These are phyloP conservation scores for Alentia gelatinosa DNA, from an alignment of 2,888 invertebrate genomes.

Conservation along the genomic window DNA sequence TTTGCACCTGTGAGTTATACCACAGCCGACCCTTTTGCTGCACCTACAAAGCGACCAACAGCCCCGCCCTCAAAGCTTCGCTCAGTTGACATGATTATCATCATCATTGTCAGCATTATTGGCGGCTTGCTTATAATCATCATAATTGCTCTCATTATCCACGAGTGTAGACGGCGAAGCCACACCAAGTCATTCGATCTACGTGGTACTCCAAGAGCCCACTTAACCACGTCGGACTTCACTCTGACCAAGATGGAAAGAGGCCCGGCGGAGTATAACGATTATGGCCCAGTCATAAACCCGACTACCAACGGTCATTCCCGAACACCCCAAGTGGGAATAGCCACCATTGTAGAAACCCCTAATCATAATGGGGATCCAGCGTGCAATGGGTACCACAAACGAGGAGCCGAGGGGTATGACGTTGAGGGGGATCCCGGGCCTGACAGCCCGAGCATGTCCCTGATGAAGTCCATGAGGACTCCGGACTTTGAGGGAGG, in stretches of 20 bases:
- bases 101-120: not conserved
- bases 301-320: not conserved
- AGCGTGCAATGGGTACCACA: not conserved
- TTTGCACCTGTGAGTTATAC: not conserved
- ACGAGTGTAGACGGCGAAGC: not conserved
- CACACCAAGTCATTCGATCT: slow-evolving; percentile 38
- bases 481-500: not conserved
- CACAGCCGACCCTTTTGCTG: not conserved
- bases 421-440: not conserved
- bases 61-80: not conserved
- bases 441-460: slow-evolving; percentile 29
- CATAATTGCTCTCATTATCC: not conserved
- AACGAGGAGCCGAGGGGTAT: not conserved
- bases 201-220: not conserved
- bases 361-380: not conserved
- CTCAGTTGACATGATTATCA: not conserved
- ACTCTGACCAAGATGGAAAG: slow-evolving; percentile 38
- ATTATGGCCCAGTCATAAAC: not conserved
- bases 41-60: not conserved
- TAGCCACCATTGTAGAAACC: slow-evolving; percentile 10
- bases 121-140: slow-evolving; percentile 8
- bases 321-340: not conserved
- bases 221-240: not conserved
- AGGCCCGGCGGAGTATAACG: slow-evolving; percentile 27
- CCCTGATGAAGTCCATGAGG: slow-evolving; percentile 30